Conservation (phyloP, 2,888 invertebrate genomes). For the Noctua comes region DNA sequence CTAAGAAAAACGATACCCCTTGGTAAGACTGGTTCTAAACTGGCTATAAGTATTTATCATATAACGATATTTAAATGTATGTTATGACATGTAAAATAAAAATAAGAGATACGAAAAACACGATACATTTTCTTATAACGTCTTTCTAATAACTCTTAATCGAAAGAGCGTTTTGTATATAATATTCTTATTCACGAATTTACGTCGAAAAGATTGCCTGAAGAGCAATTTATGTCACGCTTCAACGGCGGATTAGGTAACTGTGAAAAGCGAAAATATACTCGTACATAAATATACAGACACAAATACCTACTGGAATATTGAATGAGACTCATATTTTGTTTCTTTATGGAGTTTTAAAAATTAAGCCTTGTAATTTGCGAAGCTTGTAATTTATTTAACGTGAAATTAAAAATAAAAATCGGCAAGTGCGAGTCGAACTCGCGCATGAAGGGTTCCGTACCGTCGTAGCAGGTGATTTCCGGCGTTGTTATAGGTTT, state of each 20-base stretch:
- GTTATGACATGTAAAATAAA: neutral
- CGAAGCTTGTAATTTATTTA: neutral
- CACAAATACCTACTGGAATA: neutral
- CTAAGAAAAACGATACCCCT: no score
- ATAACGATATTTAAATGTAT: neutral
- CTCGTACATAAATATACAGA: neutral
- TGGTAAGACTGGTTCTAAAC: no score
- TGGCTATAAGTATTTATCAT: neutral
- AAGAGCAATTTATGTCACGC: conserved; percentile 26
- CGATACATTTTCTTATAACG: neutral
- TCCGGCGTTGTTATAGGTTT: no score
- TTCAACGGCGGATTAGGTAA: conserved; percentile 6
- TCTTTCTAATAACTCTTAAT: neutral
- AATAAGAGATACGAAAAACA: neutral
- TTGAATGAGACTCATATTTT: neutral
- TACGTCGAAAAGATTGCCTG: conserved; percentile 21
- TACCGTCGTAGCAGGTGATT: no score
- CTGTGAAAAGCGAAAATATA: conserved; percentile 1
- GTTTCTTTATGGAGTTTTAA: neutral
- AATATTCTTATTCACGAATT: conserved; percentile 21
- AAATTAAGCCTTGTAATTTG: neutral
- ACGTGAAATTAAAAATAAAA: no score
- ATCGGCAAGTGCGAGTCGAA: no score
- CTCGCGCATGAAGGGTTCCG: no score
- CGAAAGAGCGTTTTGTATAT: neutral